These are phyloP conservation scores for Perodicticus potto DNA, from an alignment of 2,797 vertebrate species.

Conservation along the genomic window DNA sequence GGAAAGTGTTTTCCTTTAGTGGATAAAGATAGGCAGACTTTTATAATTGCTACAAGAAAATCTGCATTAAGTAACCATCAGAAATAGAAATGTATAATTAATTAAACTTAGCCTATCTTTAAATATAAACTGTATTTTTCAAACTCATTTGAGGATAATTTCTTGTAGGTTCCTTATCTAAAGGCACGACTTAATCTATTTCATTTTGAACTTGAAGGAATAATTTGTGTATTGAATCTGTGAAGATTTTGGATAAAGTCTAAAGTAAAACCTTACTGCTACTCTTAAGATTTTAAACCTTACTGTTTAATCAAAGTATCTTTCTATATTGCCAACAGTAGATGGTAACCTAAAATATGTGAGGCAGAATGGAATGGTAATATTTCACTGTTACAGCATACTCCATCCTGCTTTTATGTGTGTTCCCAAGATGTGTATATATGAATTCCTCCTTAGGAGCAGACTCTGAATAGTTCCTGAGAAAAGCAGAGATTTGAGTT, in stretches of 20 bases:
- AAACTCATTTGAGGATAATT: background rate
- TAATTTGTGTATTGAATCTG: background rate
- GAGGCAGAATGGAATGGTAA: conserved; percentile 80
- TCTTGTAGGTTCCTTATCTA: background rate
- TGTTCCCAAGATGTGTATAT: conserved; percentile 55
- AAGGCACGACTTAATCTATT: background rate
- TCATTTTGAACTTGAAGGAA: conserved; percentile 44
- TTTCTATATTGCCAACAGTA: conserved; percentile 69
- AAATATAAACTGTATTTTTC: conserved; percentile 22
- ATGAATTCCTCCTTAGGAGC: conserved; percentile 43
- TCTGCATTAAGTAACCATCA: background rate
- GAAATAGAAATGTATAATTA: background rate
- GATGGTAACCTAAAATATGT: conserved; percentile 84
- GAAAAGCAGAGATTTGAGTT: conserved; percentile 30
- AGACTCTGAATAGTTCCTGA: conserved; percentile 53
- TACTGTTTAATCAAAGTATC: conserved; percentile 59
- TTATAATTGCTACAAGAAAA: background rate
- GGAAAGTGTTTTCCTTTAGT: background rate
- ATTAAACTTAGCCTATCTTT: background rate
- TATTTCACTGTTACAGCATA: conserved; percentile 82
- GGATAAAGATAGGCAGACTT: background rate
- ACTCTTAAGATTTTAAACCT: conserved; percentile 78
- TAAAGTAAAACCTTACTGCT: conserved; percentile 63
- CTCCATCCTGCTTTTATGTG: conserved; percentile 79
- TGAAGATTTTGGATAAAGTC: background rate